These are phyloP conservation scores for Strigamia maritima DNA, from an alignment of 2,888 invertebrate species.

Conservation along the genomic window DNA sequence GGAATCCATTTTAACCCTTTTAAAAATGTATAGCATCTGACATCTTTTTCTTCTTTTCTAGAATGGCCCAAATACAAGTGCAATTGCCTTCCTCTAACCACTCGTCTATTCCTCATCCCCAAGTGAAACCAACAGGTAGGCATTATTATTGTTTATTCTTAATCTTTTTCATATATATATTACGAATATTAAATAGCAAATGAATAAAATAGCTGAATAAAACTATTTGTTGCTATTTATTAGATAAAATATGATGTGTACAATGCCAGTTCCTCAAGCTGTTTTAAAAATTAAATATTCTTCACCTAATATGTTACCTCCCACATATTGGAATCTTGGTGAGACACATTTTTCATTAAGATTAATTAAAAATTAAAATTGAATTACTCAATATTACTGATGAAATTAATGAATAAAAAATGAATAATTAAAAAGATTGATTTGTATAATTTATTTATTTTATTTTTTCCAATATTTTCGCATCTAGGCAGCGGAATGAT, in stretches of 20 bases:
- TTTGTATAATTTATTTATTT: not conserved
- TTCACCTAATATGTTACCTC: constrained; percentile 34
- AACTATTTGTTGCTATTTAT: not conserved
- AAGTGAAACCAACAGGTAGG: constrained; percentile 37
- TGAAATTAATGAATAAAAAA: too few relatives aligned
- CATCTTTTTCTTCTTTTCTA: not conserved
- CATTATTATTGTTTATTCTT: not conserved
- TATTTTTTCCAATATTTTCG: not conserved
- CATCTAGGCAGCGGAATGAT: constrained; percentile 35
- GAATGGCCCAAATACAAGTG: constrained; percentile 42
- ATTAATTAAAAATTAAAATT: not conserved
- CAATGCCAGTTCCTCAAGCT: constrained; percentile 31
- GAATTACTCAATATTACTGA: too few relatives aligned
- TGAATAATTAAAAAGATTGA: not conserved
- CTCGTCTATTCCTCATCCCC: constrained; percentile 31
- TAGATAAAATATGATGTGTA: constrained; percentile 34
- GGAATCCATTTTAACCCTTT: not conserved
- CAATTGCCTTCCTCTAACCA: constrained; percentile 37
- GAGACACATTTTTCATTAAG: constrained; percentile 7
- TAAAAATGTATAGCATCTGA: not conserved
- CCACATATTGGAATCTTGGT: constrained; percentile 34
- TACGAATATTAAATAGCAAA: not conserved
- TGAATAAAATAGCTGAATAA: not conserved
- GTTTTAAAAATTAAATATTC: constrained; percentile 34
- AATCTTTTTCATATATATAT: not conserved